Evolutionary conservation across 2,888 invertebrate species (phyloP).

Genomic region (Drosophila borealis): DNA sequence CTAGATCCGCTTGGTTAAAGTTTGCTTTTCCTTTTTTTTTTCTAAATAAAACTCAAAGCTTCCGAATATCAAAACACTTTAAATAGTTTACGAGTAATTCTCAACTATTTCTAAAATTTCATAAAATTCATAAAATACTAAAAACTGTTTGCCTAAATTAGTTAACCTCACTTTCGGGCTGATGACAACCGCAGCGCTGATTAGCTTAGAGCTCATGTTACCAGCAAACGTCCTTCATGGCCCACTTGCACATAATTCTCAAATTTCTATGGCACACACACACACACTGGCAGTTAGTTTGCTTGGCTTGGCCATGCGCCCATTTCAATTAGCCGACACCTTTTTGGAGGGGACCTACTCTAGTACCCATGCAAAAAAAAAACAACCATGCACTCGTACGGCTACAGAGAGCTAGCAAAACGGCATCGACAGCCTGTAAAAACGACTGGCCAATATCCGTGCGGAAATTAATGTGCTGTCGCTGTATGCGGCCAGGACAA

Average conservation of each 20-base stretch:
- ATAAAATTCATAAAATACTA: neutral
- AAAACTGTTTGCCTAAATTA: neutral
- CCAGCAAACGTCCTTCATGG: conserved; percentile 47
- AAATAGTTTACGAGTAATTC: too few relatives aligned
- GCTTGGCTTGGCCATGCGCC: conserved; percentile 30
- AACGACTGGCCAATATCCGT: conserved; percentile 73
- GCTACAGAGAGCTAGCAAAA: conserved; percentile 14
- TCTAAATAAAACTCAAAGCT: too few relatives aligned
- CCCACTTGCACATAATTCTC: conserved; percentile 61
- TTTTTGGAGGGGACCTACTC: conserved; percentile 18
- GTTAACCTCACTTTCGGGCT: neutral
- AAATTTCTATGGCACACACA: conserved; percentile 52
- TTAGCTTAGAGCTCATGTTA: conserved; percentile 37
- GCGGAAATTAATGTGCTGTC: conserved; percentile 79
- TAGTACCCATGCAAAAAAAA: conserved; percentile 11
- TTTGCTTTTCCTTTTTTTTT: too few relatives aligned
- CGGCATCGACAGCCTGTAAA: conserved; percentile 48
- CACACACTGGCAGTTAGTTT: neutral
- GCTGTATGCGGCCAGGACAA: conserved; percentile 44
- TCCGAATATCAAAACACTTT: too few relatives aligned
- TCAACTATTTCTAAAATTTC: neutral
- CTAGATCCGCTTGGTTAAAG: too few relatives aligned
- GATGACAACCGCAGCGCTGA: conserved; percentile 28
- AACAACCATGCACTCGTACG: conserved; percentile 18
- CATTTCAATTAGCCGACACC: conserved; percentile 75